phyloP scores from a whole-genome alignment of 2,113 vertebrate species.

The Pelmatolapia mariae region DNA sequence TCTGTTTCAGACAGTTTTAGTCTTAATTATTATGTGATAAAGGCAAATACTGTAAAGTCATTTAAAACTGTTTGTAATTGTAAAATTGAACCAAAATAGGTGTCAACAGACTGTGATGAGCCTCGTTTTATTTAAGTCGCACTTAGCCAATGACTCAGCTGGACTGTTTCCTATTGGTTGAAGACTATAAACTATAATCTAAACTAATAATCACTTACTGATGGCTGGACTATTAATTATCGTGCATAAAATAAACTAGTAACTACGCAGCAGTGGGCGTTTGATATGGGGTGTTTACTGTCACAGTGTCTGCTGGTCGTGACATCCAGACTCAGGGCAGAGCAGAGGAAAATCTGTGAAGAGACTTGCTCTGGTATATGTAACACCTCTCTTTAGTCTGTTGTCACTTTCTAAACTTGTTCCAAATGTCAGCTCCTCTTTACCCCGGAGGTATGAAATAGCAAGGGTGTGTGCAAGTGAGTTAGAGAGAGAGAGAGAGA shows the following conservation, averaged over 20 bases:
- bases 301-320: background rate
- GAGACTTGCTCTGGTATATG: conserved; percentile 23
- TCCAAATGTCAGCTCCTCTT: conserved; percentile 35
- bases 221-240: background rate
- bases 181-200: background rate
- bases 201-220: background rate
- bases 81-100: background rate
- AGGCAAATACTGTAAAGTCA: background rate
- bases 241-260: background rate
- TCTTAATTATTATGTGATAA: background rate
- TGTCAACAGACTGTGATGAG: background rate
- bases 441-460: background rate
- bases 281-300: background rate
- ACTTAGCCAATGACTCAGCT: background rate
- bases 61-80: background rate
- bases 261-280: background rate
- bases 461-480: background rate
- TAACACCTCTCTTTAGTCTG: conserved; percentile 19
- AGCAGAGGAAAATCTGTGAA: background rate
- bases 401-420: conserved; percentile 43
- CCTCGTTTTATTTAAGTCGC: background rate
- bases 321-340: background rate
- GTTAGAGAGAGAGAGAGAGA: background rate
- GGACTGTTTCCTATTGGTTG: background rate
- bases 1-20: background rate